Evolutionary conservation across 2,113 vertebrate genomes (phyloP).

Genomic region (Lathamus discolor): DNA sequence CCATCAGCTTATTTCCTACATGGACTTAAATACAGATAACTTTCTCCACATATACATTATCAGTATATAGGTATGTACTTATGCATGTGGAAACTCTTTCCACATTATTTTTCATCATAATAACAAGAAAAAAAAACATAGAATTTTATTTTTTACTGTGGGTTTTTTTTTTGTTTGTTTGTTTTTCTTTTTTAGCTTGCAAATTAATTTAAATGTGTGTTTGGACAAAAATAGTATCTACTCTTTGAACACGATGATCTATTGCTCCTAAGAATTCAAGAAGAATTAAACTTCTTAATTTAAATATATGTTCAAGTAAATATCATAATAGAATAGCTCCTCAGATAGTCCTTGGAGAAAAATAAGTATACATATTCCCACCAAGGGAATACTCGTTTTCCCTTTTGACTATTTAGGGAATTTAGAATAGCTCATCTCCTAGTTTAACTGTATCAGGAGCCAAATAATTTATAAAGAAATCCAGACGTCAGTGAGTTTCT

Average conservation of each 20-base stretch:
- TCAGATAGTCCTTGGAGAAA: background rate
- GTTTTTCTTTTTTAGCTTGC: background rate
- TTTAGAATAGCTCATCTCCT: background rate
- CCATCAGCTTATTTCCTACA: background rate
- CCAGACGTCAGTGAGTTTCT: background rate
- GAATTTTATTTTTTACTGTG: no score
- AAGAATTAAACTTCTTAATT: background rate
- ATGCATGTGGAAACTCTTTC: background rate
- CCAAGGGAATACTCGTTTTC: background rate
- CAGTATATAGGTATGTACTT: fast-evolving
- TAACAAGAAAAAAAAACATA: background rate
- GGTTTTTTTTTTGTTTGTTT: background rate
- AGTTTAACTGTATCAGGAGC: background rate
- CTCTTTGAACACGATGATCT: background rate
- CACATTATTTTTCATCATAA: background rate
- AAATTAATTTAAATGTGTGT: background rate
- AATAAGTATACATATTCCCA: background rate
- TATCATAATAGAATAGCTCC: background rate
- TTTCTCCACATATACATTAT: background rate
- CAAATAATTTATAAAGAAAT: background rate
- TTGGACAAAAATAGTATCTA: background rate
- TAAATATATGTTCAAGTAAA: background rate
- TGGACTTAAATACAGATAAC: background rate
- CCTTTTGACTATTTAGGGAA: background rate
- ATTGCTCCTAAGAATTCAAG: background rate